Evolutionary conservation across 2,113 vertebrate species (phyloP), one percentile per base, ranked within the genome.

Genomic region (Xiphophorus maculatus): DNA sequence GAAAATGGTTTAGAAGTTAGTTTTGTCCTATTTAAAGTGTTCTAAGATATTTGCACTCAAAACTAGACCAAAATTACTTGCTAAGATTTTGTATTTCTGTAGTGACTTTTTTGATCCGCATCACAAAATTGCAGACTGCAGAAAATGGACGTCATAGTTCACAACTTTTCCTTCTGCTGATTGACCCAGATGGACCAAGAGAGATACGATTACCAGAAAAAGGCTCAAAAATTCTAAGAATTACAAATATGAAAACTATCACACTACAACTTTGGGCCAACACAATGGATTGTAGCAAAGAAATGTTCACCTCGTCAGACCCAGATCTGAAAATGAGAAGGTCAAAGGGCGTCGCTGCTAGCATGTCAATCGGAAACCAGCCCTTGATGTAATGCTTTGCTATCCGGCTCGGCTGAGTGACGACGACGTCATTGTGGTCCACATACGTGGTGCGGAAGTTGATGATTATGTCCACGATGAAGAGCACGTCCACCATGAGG

Each of bases 371-470:
- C 69, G 96, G 94, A 90, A 99, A 99, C 98, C 98, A 99, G 68
- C 97, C 96, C 91, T 97, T 98, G 89, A 98, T 95, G 87, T 99
- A 99, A 71, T 99, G 97, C 71, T 97, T 93, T 35, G 97, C 97
- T 0, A 99, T 98, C 81, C 92, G 95, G 79, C 93, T 93, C 0
- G 97, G 96, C 86, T 97, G 96, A 51, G 95, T 98, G 65, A 98
- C 95, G 89, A 99, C 97, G 90, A 98, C 97, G 0, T 98, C 97
- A 0, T 97, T 96, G 64, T 93, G 88, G 83, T 97, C 96, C 90
- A 99, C 96, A 0, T 98, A 99, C 1, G 97, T 98, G 72, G 97
- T 99, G 28, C 97, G 96, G 89, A 99, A 96, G 92, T 98, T 99
- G 91, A 99, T 98, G 91, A 96, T 61, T 27, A 99, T 99, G 86